Evolutionary conservation across 2,797 vertebrate genomes (phyloP).

Genomic region (Crenichthys baileyi): DNA sequence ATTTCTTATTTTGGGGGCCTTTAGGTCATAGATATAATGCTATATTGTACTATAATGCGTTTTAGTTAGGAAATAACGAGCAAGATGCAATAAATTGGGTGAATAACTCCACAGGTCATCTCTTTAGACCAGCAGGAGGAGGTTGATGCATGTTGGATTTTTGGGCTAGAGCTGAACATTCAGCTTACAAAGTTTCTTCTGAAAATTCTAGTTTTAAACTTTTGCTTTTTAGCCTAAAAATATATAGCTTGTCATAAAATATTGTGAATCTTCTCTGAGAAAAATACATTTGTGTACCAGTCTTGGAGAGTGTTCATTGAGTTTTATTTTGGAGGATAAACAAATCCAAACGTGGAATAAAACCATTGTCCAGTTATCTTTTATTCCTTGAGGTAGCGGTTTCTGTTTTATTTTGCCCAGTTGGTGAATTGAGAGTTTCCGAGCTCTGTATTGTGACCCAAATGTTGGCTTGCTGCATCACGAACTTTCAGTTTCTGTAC

Average conservation of each 20-base stretch:
- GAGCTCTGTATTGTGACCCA: background rate
- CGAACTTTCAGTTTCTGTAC: background rate
- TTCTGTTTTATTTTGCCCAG: background rate
- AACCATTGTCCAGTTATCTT: background rate
- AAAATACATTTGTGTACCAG: background rate
- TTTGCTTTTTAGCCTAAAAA: background rate
- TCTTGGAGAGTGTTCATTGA: background rate
- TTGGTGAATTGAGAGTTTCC: too few species aligned
- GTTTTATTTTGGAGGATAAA: background rate
- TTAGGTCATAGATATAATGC: too few species aligned
- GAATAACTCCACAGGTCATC: too few species aligned
- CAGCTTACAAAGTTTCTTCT: too few species aligned
- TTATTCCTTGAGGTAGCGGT: background rate
- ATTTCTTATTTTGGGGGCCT: too few species aligned
- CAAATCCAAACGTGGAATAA: too few species aligned
- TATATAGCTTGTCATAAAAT: background rate
- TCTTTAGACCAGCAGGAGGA: too few species aligned
- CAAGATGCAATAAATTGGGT: too few species aligned
- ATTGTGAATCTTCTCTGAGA: background rate
- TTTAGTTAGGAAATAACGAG: too few species aligned
- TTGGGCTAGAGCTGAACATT: too few species aligned
- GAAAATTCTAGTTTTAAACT: background rate
- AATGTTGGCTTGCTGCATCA: background rate
- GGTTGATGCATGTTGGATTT: too few species aligned
- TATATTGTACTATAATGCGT: too few species aligned